Percentiles rank a stretch among this genome's conserved stretches.
These are phyloP conservation scores for Scarus forsteni DNA, from an alignment of 2,797 vertebrate species.

Conservation along the genomic window DNA sequence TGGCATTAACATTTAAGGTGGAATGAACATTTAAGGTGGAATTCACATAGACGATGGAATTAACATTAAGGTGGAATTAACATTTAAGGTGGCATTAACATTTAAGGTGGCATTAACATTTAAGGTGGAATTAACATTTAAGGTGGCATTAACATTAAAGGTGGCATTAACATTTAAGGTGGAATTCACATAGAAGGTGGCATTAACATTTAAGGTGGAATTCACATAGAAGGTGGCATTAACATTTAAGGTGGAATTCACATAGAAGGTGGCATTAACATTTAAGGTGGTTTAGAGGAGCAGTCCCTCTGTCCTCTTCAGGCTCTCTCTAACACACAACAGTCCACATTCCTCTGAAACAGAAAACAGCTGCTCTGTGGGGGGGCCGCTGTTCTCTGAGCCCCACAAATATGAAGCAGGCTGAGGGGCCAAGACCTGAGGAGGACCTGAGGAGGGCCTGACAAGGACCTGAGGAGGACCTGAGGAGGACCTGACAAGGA, in stretches of 20 bases:
- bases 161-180: not conserved
- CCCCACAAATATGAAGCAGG: conserved; percentile 56
- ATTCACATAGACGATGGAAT: too few relatives aligned
- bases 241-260: not conserved
- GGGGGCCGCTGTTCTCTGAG: conserved; percentile 18
- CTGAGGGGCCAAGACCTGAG: conserved; percentile 2
- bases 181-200: too few relatives aligned
- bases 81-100: conserved; percentile 2
- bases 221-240: too few relatives aligned
- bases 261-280: too few relatives aligned
- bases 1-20: conserved; percentile 1
- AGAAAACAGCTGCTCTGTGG: conserved; percentile 61
- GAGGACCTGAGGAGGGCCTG: conserved; percentile 7
- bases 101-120: not conserved
- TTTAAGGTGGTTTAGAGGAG: not conserved
- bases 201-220: not conserved
- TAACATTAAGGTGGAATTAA: not conserved
- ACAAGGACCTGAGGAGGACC: conserved; percentile 2
- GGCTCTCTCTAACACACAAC: not conserved
- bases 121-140: too few relatives aligned
- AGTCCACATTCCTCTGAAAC: conserved; percentile 44
- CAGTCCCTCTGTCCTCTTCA: not conserved
- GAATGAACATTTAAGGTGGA: not conserved
- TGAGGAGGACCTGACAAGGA: too few relatives aligned
- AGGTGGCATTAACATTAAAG: too few relatives aligned